Percentiles rank a stretch among this genome's conserved stretches.
phyloP scores from a whole-genome alignment of 2,888 invertebrate species.

The Pseudococcus jackbeardsleyi region DNA sequence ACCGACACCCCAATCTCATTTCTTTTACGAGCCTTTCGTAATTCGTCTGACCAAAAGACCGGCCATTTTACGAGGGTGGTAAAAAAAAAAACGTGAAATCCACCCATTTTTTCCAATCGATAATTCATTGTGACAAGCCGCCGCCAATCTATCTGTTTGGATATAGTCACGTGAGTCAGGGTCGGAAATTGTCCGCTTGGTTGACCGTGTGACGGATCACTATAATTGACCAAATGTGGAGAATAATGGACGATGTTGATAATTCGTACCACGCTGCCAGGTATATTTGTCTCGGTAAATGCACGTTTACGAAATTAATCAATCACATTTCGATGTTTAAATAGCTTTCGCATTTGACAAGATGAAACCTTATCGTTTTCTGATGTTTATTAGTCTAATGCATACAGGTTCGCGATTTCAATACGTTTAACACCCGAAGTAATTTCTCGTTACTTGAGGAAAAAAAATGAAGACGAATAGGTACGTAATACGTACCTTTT shows the following conservation, averaged over 20 bases:
- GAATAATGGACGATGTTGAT: slow-evolving; percentile 58
- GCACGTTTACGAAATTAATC: slow-evolving; percentile 28
- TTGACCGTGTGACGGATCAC: slow-evolving; percentile 62
- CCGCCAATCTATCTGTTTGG: slow-evolving; percentile 54
- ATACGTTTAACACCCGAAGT: background rate
- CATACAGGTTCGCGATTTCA: background rate
- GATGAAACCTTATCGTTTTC: slow-evolving; percentile 4
- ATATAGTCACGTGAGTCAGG: slow-evolving; percentile 58
- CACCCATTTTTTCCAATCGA: slow-evolving; percentile 63
- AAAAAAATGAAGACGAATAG: too few relatives aligned
- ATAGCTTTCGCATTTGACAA: slow-evolving; percentile 5
- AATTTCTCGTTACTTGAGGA: too few relatives aligned
- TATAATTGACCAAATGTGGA: slow-evolving; percentile 45
- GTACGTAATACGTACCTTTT: too few relatives aligned
- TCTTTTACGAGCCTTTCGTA: background rate
- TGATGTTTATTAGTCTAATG: slow-evolving; percentile 3
- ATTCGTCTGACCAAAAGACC: background rate
- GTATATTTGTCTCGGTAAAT: background rate
- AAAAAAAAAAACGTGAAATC: slow-evolving; percentile 46
- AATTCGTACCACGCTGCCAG: slow-evolving; percentile 4
- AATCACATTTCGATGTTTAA: slow-evolving; percentile 35
- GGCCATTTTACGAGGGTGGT: slow-evolving; percentile 61
- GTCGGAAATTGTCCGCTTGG: slow-evolving; percentile 61
- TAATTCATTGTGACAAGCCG: slow-evolving; percentile 6
- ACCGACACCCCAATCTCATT: background rate